Base-by-base conservation (phyloP, 2,797 vertebrate genomes). In the Trachops cirrhosus region DNA sequence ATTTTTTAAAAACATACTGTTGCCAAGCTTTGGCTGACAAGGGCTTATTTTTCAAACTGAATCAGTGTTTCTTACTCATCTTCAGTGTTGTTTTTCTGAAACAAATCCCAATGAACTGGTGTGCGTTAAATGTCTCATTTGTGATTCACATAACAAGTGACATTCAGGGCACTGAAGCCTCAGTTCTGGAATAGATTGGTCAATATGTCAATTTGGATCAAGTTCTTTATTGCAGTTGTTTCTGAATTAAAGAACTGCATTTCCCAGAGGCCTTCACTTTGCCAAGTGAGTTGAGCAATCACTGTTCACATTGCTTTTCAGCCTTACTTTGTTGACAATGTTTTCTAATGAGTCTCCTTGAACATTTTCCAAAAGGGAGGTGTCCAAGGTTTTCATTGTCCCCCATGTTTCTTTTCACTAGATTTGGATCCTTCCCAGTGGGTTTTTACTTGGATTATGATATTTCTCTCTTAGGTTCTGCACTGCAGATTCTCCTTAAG, bases 41-140 rank as follows among this genome's bases (percentile, higher is more conserved):
- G 68, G 19, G 91, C 95, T 95, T 97, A 91, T 97, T 97, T 97
- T 96, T 97, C 93, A 96, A 73, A 96, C 89, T 79, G 95, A 97
- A 92, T 93, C n/a, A 96, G 86, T 96, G 89, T 94, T 95, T 97
- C 78, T 75, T 93, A 95, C 89, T 88, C 50, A 85, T 96, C 91
- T 96, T 96, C 86, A 46, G 32, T 87, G 79, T 78, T 86, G 95
- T 89, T 95, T 97, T 97, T 95, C 83, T 89, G 97, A 98, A 97
- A 93, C 89, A 92, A 95, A 94, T 94, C 83, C 93, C 83, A 88
- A 11, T 22, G 71, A 85, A 70, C 18, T 73, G 8, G n/a, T 87
- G 52, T 0, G 1, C 89, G 79, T 94, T 94, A 86, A 92, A 34
- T 34, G 85, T 52, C 74, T 96, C 79, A 6, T 95, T 95, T 97